Conservation (phyloP, 2,888 invertebrate species). For the Megaustenia siamemsis region DNA sequence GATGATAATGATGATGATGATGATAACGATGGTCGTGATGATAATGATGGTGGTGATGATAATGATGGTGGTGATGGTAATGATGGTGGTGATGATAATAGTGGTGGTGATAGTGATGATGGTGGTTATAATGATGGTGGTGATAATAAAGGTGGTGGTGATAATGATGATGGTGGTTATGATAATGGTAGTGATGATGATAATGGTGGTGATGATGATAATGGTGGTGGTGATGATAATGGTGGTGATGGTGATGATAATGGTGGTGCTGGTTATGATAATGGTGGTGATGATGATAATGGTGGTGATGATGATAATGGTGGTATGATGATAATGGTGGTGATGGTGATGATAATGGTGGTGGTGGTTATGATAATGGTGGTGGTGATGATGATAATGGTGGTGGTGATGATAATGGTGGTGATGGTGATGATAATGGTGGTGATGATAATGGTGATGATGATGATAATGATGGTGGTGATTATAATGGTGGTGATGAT, state of each 20-base stretch:
- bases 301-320: neutral
- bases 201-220: constrained; percentile 5
- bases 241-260: constrained; percentile 19
- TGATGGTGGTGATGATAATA: neutral
- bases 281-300: neutral
- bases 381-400: constrained; percentile 16
- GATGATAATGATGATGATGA: constrained; percentile 10
- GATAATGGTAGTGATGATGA: neutral
- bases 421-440: constrained; percentile 4
- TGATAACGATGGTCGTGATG: neutral
- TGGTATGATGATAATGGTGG: neutral
- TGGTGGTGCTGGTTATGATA: too few relatives aligned
- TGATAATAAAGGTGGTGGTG: neutral
- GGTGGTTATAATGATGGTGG: neutral
- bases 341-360: constrained; percentile 19
- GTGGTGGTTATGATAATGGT: neutral
- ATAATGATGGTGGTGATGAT: too few relatives aligned
- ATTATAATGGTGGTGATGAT: too few relatives aligned
- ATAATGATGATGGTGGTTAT: too few relatives aligned
- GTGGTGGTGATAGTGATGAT: too few relatives aligned
- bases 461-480: too few relatives aligned
- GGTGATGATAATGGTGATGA: constrained; percentile 6
- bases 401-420: constrained; percentile 14
- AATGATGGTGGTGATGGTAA: too few relatives aligned
- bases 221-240: constrained; percentile 10